phyloP scores from a whole-genome alignment of 2,888 invertebrate genomes.

The Sisyra nigra region DNA sequence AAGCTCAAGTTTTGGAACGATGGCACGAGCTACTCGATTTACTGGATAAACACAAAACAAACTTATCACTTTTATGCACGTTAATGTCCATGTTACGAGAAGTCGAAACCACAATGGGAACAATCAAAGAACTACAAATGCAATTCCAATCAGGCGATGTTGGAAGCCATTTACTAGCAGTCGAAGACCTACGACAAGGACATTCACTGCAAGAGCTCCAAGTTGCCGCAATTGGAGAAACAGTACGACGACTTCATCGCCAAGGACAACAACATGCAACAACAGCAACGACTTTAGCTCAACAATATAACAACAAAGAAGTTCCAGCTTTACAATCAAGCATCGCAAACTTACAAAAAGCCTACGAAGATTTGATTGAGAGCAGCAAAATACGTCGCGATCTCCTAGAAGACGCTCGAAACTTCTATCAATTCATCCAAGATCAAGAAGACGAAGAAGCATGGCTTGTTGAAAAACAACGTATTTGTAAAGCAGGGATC shows the following conservation, averaged over 20 bases:
- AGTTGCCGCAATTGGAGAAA: conserved; percentile 77
- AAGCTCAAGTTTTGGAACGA: conserved; percentile 57
- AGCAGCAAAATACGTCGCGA: conserved; percentile 63
- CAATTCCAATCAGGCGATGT: conserved; percentile 71
- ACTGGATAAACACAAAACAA: conserved; percentile 66
- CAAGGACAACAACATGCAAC: conserved; percentile 20
- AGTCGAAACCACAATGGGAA: conserved; percentile 74
- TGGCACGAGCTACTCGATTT: conserved; percentile 78
- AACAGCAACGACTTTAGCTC: conserved; percentile 13
- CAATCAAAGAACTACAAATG: conserved; percentile 69
- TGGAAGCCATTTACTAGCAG: conserved; percentile 85
- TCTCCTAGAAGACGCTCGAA: conserved; percentile 79
- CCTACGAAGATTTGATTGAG: conserved; percentile 55
- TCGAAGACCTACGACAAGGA: conserved; percentile 87
- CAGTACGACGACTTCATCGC: conserved; percentile 56
- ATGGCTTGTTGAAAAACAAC: conserved; percentile 90
- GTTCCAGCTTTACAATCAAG: conserved; percentile 48
- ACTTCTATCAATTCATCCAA: conserved; percentile 89
- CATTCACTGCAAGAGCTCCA: conserved; percentile 86
- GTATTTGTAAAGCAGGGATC: conserved; percentile 83
- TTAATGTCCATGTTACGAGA: conserved; percentile 82
- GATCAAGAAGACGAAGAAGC: conserved; percentile 97
- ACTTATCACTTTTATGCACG: conserved; percentile 62
- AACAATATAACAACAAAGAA: conserved; percentile 39
- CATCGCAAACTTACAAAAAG: conserved; percentile 57